A percentile compares a stretch with the other conserved stretches of the same genome.
Conservation (phyloP, 2,888 invertebrate genomes). For the Chelonus formosanus region DNA sequence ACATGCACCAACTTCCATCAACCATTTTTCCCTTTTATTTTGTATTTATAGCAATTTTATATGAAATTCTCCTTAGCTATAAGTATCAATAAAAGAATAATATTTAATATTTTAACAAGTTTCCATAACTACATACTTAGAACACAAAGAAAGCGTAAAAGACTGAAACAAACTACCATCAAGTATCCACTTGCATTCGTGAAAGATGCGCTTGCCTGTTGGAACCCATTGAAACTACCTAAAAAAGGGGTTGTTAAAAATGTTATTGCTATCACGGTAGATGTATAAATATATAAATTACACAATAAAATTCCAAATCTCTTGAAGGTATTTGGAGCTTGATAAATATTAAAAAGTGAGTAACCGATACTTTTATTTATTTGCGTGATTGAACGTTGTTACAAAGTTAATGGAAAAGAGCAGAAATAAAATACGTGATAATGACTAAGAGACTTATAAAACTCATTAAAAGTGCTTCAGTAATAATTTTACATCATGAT, state of each 20-base stretch:
- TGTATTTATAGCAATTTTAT: not conserved
- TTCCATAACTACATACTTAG: conserved; percentile 28
- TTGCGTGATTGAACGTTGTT: too few species aligned
- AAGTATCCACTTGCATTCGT: conserved; percentile 47
- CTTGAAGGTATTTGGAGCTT: too few species aligned
- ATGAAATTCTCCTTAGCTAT: not conserved
- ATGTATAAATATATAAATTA: not conserved
- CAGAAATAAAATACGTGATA: too few species aligned
- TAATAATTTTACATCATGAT: too few species aligned
- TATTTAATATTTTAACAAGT: not conserved
- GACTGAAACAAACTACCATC: conserved; percentile 48
- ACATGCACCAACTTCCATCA: not conserved
- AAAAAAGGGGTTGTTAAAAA: conserved; percentile 51
- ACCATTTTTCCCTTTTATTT: not conserved
- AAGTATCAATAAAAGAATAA: not conserved
- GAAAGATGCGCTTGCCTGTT: conserved; percentile 48
- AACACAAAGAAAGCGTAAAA: too few species aligned
- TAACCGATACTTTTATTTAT: too few species aligned
- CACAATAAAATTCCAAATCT: too few species aligned
- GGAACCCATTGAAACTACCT: conserved; percentile 48
- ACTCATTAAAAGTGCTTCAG: too few species aligned
- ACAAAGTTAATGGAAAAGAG: too few species aligned
- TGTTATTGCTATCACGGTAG: conserved; percentile 20
- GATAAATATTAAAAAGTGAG: too few species aligned
- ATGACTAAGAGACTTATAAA: too few species aligned